phyloP scores from a whole-genome alignment of 2,888 invertebrate species.

The Cataglyphis livida region DNA sequence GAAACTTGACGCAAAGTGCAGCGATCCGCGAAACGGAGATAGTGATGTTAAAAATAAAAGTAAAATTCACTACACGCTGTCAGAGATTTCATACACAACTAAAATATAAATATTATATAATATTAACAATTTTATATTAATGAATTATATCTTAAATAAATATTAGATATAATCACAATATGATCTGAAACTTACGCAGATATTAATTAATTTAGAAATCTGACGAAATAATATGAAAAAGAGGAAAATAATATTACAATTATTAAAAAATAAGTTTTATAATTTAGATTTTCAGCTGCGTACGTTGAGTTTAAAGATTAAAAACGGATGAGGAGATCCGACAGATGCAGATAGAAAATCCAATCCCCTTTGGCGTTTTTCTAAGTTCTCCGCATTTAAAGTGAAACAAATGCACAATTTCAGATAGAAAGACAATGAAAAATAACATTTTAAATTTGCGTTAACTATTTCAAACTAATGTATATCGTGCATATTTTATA shows the following conservation, averaged over 20 bases:
- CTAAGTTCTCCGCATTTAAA: constrained; percentile 17
- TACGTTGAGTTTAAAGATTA: neutral
- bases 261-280: neutral
- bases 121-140: neutral
- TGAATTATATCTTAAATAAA: neutral
- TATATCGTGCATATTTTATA: neutral
- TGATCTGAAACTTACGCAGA: neutral
- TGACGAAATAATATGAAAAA: neutral
- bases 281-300: neutral
- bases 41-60: neutral
- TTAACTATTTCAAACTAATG: neutral
- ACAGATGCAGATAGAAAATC: neutral
- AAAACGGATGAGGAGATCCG: constrained; percentile 7
- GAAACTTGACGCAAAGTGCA: neutral
- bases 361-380: neutral
- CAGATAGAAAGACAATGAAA: neutral
- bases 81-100: neutral
- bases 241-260: neutral
- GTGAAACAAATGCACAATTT: neutral
- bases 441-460: neutral
- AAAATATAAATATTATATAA: neutral
- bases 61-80: neutral
- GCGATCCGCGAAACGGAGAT: neutral
- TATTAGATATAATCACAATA: neutral
- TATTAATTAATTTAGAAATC: neutral